Conservation (phyloP, 2,797 vertebrate genomes). For the Caiman crocodilus region DNA sequence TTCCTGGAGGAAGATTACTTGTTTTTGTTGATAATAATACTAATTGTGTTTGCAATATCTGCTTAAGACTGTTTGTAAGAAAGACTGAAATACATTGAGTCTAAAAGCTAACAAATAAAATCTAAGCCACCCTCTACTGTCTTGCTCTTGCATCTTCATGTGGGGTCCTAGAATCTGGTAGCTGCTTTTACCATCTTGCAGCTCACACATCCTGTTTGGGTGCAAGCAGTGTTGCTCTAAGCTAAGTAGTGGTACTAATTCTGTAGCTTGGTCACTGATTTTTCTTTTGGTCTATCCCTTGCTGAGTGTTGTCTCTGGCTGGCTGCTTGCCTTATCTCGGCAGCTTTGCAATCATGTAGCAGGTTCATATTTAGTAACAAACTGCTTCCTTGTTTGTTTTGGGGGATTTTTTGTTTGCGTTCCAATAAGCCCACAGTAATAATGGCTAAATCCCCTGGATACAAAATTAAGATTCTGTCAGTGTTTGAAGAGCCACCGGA, state of each 20-base stretch:
- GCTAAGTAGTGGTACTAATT: fast-evolving
- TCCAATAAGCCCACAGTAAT: fast-evolving
- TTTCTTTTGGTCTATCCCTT: neutral
- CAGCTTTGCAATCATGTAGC: fast-evolving
- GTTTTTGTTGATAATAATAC: slow-evolving; percentile 6
- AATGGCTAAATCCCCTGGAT: neutral
- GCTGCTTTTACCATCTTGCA: fast-evolving
- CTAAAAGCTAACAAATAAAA: neutral
- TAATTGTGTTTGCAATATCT: slow-evolving; percentile 29
- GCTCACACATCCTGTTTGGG: neutral
- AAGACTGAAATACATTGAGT: neutral
- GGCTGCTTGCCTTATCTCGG: neutral
- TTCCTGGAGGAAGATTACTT: neutral
- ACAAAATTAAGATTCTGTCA: neutral
- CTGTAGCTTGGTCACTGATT: fast-evolving
- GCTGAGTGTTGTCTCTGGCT: fast-evolving
- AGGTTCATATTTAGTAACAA: neutral
- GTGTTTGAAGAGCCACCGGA: fast-evolving
- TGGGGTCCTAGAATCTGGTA: neutral
- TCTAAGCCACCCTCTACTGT: fast-evolving
- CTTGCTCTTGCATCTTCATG: neutral
- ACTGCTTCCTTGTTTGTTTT: fast-evolving
- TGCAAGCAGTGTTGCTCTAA: neutral
- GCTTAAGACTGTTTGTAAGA: slow-evolving; percentile 19
- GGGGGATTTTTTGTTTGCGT: neutral